phyloP scores from a whole-genome alignment of 2,797 vertebrate species.

The Borostomias antarcticus region DNA sequence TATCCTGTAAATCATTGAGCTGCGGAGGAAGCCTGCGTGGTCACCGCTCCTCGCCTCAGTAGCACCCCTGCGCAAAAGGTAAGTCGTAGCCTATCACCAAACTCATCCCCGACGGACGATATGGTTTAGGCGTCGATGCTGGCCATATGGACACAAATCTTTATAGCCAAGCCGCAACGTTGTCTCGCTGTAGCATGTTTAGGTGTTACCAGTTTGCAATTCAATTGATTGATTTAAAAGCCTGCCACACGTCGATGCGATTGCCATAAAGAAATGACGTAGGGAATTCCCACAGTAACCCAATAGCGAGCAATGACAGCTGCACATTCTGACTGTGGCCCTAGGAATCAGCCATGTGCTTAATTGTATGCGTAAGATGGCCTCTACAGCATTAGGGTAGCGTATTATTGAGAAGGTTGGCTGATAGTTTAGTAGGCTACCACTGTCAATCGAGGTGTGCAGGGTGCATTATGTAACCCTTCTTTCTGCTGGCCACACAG shows the following conservation, averaged over 20 bases:
- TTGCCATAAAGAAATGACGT: conserved; percentile 65
- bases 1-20: conserved; percentile 17
- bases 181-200: conserved; percentile 1
- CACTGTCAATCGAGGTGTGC: background rate
- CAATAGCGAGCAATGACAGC: conserved; percentile 62
- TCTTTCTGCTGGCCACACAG: no score
- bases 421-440: background rate
- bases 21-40: conserved; percentile 37
- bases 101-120: background rate
- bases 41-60: conserved; percentile 20
- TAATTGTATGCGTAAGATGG: conserved; percentile 12
- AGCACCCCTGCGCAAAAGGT: conserved; percentile 73
- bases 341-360: conserved; percentile 45
- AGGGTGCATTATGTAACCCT: background rate
- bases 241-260: conserved; percentile 38
- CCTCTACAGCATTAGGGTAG: background rate
- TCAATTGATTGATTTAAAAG: conserved; percentile 25
- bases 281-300: conserved; percentile 79
- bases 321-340: conserved; percentile 56
- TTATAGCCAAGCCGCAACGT: conserved; percentile 32
- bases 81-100: conserved; percentile 37
- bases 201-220: background rate
- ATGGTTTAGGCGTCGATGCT: conserved; percentile 25
- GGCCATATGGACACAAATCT: background rate
- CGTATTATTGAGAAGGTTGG: background rate